Conservation (phyloP, 2,888 invertebrate species). For the Tricholauxania praeusta region DNA sequence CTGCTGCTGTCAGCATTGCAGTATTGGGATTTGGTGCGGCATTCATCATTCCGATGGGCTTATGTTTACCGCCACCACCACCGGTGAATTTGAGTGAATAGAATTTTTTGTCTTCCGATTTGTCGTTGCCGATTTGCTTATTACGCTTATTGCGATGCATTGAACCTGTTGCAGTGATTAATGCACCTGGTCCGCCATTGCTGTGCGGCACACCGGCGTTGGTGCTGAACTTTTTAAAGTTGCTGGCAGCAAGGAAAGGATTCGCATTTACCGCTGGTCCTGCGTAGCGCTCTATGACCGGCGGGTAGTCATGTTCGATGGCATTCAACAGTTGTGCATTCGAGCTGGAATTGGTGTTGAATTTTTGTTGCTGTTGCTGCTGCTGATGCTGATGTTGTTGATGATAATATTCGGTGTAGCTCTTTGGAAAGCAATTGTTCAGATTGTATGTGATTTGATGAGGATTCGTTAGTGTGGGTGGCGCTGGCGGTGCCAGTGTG, state of each 20-base stretch:
- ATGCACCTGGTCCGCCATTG: constrained; percentile 38
- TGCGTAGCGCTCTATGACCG: not conserved
- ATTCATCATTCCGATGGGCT: constrained; percentile 5
- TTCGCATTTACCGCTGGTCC: constrained; percentile 54
- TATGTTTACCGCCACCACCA: constrained; percentile 46
- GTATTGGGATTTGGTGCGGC: too few species aligned
- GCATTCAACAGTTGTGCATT: constrained; percentile 59
- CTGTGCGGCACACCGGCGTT: constrained; percentile 37
- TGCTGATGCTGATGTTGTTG: constrained; percentile 58
- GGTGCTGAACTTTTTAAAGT: constrained; percentile 63
- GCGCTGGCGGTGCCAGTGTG: constrained; percentile 23
- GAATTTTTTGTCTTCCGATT: constrained; percentile 63
- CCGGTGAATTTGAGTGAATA: constrained; percentile 65
- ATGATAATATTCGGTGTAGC: constrained; percentile 66
- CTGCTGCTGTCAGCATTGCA: constrained; percentile 36
- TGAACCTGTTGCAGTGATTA: constrained; percentile 46
- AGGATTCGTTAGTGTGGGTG: constrained; percentile 32
- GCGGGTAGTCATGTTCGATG: constrained; percentile 61
- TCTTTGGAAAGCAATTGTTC: constrained; percentile 66
- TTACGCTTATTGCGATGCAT: constrained; percentile 56
- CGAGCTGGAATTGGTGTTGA: constrained; percentile 41
- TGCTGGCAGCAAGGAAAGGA: constrained; percentile 63
- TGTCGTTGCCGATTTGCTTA: constrained; percentile 48
- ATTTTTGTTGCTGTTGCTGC: constrained; percentile 42
- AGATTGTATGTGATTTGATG: constrained; percentile 63